Evolutionary conservation across 2,113 vertebrate genomes (phyloP).

Genomic region (Anolis carolinensis): DNA sequence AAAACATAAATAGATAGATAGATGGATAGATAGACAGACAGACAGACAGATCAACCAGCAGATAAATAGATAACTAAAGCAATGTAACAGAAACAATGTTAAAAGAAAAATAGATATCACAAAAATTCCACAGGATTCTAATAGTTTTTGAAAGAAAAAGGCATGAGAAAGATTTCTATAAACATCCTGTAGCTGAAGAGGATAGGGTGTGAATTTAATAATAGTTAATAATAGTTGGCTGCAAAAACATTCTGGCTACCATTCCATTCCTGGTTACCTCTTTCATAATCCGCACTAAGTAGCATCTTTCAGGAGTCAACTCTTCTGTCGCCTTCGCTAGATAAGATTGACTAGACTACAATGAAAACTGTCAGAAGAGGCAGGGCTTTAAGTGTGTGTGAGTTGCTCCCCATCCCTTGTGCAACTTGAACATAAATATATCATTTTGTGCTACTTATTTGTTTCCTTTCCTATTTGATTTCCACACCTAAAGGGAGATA

Average conservation of each 20-base stretch:
- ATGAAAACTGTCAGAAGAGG: neutral
- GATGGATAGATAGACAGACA: no score
- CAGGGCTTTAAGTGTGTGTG: neutral
- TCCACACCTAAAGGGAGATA: neutral
- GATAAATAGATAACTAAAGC: no score
- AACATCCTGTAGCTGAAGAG: neutral
- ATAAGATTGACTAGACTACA: no score
- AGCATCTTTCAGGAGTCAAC: no score
- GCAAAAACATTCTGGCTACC: neutral
- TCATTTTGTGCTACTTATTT: neutral
- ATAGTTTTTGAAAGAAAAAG: neutral
- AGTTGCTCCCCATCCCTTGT: neutral
- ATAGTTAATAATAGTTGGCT: neutral
- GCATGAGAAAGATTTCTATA: neutral
- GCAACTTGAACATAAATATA: neutral
- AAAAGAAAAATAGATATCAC: neutral
- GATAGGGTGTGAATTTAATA: neutral
- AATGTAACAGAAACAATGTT: neutral
- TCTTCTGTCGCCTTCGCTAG: neutral
- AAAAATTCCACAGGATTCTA: neutral
- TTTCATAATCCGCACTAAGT: no score
- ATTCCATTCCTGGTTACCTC: neutral
- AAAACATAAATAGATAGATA: no score
- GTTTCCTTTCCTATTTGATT: neutral
- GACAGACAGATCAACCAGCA: no score